Evolutionary conservation across 2,113 vertebrate genomes (phyloP).

Genomic region (Nesospiza acunhae): DNA sequence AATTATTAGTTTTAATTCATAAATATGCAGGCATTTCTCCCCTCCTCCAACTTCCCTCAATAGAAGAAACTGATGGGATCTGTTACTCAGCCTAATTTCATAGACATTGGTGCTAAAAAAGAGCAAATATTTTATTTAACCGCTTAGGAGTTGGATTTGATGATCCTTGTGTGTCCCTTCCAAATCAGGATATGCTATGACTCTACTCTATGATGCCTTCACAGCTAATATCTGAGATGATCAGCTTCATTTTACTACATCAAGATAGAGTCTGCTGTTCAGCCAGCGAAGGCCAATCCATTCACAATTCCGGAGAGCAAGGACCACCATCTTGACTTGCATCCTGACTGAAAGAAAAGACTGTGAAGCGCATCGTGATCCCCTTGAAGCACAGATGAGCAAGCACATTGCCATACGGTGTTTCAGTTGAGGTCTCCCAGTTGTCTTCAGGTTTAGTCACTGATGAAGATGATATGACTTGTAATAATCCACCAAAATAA

Average conservation of each 20-base stretch:
- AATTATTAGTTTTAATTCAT: not conserved
- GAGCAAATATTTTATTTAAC: not conserved
- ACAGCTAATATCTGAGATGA: not conserved
- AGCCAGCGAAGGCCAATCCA: not conserved
- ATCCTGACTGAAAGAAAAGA: not conserved
- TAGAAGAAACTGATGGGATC: not conserved
- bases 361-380: not conserved
- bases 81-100: not conserved
- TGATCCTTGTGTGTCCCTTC: not conserved
- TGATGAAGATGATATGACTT: not conserved
- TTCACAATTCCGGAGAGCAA: not conserved
- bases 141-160: not conserved
- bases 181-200: not conserved
- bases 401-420: not conserved
- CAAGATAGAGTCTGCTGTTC: not conserved
- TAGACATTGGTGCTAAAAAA: not conserved
- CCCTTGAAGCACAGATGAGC: not conserved
- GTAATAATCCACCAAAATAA: slow-evolving; percentile 10
- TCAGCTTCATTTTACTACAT: not conserved
- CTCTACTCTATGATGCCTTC: not conserved
- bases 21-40: not conserved
- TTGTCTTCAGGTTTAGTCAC: not conserved
- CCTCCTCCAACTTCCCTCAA: not conserved
- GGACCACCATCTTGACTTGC: not conserved
- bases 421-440: not conserved